These are phyloP conservation scores for Plectus sambesii DNA, from an alignment of 1,140 invertebrate genomes.

Conservation along the genomic window DNA sequence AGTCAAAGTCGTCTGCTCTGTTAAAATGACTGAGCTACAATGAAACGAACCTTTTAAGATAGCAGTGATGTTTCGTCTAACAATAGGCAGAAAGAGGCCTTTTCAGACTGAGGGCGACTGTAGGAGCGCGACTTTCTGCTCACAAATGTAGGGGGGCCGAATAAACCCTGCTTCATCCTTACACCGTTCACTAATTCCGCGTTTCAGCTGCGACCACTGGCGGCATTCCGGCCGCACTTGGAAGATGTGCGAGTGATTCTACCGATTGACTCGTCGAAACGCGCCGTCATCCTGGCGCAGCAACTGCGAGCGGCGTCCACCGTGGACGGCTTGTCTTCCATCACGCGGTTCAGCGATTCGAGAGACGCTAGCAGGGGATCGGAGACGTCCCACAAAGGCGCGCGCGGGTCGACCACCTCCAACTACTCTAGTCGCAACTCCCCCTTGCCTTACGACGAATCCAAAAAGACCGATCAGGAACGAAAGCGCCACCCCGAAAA, in stretches of 20 bases:
- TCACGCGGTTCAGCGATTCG: too few species aligned
- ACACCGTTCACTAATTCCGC: too few species aligned
- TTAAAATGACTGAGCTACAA: too few species aligned
- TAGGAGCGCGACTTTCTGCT: too few species aligned
- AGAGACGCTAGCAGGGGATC: conserved; percentile 10
- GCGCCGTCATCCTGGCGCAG: conserved; percentile 13
- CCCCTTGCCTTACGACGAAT: conserved; percentile 12
- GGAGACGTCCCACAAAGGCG: background rate
- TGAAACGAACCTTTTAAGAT: too few species aligned
- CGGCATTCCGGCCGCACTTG: conserved; percentile 76
- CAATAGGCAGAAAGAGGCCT: too few species aligned
- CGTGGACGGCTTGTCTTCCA: conserved; percentile 7
- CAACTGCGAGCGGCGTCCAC: conserved; percentile 16
- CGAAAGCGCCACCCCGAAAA: conserved; percentile 7
- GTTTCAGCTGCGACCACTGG: conserved; percentile 61
- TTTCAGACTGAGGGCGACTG: too few species aligned
- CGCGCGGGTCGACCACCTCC: background rate
- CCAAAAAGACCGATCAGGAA: conserved; percentile 48
- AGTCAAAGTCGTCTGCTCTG: too few species aligned
- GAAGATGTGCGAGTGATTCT: conserved; percentile 59
- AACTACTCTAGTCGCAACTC: background rate
- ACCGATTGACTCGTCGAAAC: conserved; percentile 28
- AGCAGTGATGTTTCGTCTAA: too few species aligned
- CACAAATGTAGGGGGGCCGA: too few species aligned
- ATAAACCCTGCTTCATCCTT: too few species aligned